Evolutionary conservation across 2,888 invertebrate genomes (phyloP).

Genomic region (Julus scanicus): DNA sequence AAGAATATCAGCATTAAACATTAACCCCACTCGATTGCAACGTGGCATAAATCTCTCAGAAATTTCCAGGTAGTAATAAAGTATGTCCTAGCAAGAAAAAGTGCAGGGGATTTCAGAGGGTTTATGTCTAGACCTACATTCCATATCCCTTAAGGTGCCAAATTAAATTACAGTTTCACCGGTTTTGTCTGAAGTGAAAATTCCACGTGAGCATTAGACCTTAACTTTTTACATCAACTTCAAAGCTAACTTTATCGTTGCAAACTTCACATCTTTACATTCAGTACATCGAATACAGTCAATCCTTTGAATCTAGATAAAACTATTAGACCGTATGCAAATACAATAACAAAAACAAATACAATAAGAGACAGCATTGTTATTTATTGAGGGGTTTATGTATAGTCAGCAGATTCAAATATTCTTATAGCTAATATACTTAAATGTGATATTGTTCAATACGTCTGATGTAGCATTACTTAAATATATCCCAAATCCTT

Average conservation of each 20-base stretch:
- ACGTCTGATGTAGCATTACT: no score
- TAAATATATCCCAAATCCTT: no score
- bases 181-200: neutral
- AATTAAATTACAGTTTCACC: conserved; percentile 28
- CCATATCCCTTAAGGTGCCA: conserved; percentile 34
- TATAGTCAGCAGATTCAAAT: no score
- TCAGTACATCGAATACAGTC: no score
- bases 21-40: conserved; percentile 37
- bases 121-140: conserved; percentile 15
- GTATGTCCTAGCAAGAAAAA: conserved; percentile 17
- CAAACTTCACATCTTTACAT: neutral
- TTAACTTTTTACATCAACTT: neutral
- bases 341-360: neutral
- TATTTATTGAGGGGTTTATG: no score
- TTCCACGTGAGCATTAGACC: neutral
- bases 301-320: no score
- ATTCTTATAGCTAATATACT: no score
- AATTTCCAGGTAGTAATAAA: conserved; percentile 45
- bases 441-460: no score
- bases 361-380: no score
- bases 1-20: conserved; percentile 43
- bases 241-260: neutral
- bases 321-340: neutral
- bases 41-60: conserved; percentile 14
- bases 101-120: neutral